phyloP scores from a whole-genome alignment of 2,888 invertebrate species.

The Choreutis nemorana region DNA sequence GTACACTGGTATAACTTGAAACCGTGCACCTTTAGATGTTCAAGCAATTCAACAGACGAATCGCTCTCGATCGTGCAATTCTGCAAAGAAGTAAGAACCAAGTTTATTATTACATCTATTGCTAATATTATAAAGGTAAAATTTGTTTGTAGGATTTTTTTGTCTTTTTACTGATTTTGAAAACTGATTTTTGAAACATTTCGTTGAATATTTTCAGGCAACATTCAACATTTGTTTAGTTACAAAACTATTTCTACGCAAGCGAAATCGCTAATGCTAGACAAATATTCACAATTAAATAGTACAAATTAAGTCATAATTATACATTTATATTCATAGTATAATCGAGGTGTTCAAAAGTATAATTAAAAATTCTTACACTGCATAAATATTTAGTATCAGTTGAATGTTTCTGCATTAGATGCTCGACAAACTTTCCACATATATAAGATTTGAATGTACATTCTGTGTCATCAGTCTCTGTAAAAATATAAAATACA shows the following conservation, averaged over 20 bases:
- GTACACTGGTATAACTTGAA: slow-evolving; percentile 50
- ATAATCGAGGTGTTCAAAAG: too few relatives aligned
- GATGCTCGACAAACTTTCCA: slow-evolving; percentile 39
- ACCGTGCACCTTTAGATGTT: slow-evolving; percentile 41
- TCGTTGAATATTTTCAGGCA: too few relatives aligned
- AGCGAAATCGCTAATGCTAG: too few relatives aligned
- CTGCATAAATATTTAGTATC: slow-evolving; percentile 24
- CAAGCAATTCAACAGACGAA: slow-evolving; percentile 27
- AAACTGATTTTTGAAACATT: too few relatives aligned
- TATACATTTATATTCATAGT: too few relatives aligned
- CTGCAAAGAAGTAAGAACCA: slow-evolving; percentile 20
- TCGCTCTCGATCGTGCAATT: slow-evolving; percentile 20
- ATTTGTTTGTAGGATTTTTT: too few relatives aligned
- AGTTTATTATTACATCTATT: not conserved
- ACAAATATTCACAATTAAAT: too few relatives aligned
- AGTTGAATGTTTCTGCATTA: slow-evolving; percentile 23
- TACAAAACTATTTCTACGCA: too few relatives aligned
- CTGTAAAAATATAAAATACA: slow-evolving; percentile 11
- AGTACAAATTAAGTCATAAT: too few relatives aligned
- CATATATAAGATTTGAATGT: slow-evolving; percentile 37
- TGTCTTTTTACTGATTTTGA: too few relatives aligned
- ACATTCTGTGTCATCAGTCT: slow-evolving; percentile 20
- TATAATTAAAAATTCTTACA: slow-evolving; percentile 26
- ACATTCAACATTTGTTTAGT: too few relatives aligned
- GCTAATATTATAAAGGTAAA: not conserved